Evolutionary conservation across 1,140 invertebrate species (phyloP).

Genomic region (Drosophila tropicalis): DNA sequence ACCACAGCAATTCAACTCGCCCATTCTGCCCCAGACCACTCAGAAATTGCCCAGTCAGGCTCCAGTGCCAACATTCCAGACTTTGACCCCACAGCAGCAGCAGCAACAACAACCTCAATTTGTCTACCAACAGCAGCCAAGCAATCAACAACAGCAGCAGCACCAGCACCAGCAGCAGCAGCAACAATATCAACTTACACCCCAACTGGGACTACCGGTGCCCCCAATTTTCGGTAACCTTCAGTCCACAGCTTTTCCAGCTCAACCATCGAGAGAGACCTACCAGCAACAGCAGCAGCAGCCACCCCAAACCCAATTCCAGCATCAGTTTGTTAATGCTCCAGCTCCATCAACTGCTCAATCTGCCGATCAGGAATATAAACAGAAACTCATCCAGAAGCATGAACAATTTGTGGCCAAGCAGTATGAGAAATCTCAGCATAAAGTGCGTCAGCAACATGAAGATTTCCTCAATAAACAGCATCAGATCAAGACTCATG

Average conservation of each 20-base stretch:
- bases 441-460: conserved; percentile 87
- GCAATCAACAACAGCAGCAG: conserved; percentile 26
- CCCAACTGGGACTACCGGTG: conserved; percentile 68
- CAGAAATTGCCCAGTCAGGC: conserved; percentile 71
- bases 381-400: conserved; percentile 87
- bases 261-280: conserved; percentile 65
- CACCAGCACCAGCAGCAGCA: conserved; percentile 76
- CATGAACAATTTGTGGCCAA: conserved; percentile 88
- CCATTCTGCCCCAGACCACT: conserved; percentile 64
- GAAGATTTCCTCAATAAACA: conserved; percentile 87
- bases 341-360: conserved; percentile 72
- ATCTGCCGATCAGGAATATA: conserved; percentile 84
- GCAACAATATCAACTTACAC: conserved; percentile 71
- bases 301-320: conserved; percentile 80
- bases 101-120: conserved; percentile 84
- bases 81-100: conserved; percentile 42
- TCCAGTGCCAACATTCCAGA: conserved; percentile 74
- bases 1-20: conserved; percentile 62
- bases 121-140: conserved; percentile 15
- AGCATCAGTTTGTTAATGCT: conserved; percentile 83
- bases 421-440: conserved; percentile 87
- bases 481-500: conserved; percentile 85
- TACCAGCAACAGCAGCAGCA: conserved; percentile 75
- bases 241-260: conserved; percentile 80
- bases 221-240: conserved; percentile 74